Evolutionary conservation across 1,140 invertebrate species (phyloP), one percentile per base, ranked within the genome.

Genomic region (Zeugodacus cucurbitae): DNA sequence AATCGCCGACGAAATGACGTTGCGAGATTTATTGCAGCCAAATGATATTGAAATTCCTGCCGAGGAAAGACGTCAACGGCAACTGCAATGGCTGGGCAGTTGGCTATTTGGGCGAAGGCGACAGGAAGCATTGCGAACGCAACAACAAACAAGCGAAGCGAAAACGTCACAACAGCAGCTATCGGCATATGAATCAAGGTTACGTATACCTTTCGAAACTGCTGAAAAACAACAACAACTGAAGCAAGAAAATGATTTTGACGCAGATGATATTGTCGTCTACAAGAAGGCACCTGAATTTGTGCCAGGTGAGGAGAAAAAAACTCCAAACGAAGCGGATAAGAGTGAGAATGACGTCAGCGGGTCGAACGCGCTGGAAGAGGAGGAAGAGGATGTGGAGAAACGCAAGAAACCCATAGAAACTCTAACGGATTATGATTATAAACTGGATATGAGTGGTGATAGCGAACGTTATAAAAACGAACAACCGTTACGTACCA

Each of bases 211-310:
- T 2, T 54, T 54, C 14, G 48, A 54, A 54, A 10, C 48, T 10
- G 48, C 14, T 3, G 14, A 20, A 54, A 54, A 48, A 26, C 74
- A 82, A 44, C 74, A 82, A 48, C 37, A 44, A 48, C 10, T 22
- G 14, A 0, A 26, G 34, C 22, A 48, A 26, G 8, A 14, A 48
- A 48, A 82, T 20, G 74, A 48, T 17, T 48, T 29, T 41, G 41
- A 54, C 44, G 48, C 3, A 26, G 6, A 54, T 8, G 41, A 48
- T 82, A 29, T 82, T 3, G 20, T 82, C n/a, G 22, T 82, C 8
- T 82, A 82, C n/a, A 82, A 82, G 74, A 82, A 82, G n/a, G 7
- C n/a, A 5, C 74, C 74, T 14, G 74, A 82, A 82, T 41, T 82
- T 82, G 8, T 44, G 41, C 74, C 41, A 20, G 37, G 41, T 82